phyloP scores from a whole-genome alignment of 2,797 vertebrate genomes.

The Mycteria americana region DNA sequence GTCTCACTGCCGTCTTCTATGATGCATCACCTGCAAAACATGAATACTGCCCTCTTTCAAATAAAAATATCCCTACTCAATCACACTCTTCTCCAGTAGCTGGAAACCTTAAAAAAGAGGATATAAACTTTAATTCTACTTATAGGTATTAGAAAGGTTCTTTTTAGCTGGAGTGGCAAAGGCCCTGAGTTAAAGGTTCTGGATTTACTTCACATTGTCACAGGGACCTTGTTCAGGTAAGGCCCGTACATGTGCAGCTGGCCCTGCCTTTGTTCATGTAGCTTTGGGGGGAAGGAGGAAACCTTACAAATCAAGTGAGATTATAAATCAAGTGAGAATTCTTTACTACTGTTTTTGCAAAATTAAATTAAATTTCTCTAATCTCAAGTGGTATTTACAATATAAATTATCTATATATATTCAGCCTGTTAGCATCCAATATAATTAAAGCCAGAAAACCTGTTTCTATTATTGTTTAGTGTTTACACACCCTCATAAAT shows the following conservation, averaged over 20 bases:
- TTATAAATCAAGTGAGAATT: neutral
- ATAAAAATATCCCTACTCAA: neutral
- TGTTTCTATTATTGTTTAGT: neutral
- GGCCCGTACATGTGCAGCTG: neutral
- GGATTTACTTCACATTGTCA: neutral
- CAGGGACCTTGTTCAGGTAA: neutral
- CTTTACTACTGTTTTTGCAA: neutral
- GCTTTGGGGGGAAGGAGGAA: neutral
- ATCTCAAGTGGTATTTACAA: neutral
- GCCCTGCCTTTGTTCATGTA: neutral
- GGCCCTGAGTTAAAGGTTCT: neutral
- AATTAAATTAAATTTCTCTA: slow-evolving; percentile 15
- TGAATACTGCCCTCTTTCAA: neutral
- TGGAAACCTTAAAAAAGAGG: neutral
- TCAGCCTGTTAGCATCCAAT: neutral
- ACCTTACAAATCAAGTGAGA: neutral
- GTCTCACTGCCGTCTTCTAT: neutral
- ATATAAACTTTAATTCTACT: neutral
- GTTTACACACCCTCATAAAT: neutral
- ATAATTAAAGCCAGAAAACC: slow-evolving; percentile 9
- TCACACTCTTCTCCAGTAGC: neutral
- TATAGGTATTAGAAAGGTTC: neutral
- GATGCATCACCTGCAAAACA: neutral
- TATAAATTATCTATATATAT: neutral
- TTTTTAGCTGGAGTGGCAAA: neutral